Evolutionary conservation across 2,797 vertebrate species (phyloP).

Genomic region (Leptoclinus maculatus): DNA sequence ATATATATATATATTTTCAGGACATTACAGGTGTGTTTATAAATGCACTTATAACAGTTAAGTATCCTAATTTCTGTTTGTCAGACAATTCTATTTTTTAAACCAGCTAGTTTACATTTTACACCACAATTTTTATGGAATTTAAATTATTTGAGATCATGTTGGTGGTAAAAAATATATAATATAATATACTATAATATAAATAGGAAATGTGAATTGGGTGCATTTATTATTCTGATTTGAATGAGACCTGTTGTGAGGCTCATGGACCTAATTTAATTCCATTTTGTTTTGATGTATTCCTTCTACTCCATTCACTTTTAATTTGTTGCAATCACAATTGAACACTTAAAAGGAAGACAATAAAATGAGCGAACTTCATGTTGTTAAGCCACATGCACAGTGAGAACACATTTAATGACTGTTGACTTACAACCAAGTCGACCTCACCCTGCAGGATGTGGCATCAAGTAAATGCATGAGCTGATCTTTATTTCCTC

Average conservation of each 20-base stretch:
- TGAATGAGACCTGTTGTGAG: not conserved
- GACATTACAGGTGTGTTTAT: not conserved
- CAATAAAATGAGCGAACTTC: not conserved
- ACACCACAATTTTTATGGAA: not conserved
- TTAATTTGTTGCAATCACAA: not conserved
- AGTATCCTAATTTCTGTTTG: not conserved
- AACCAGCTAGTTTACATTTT: not conserved
- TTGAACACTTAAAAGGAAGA: not conserved
- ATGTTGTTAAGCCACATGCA: not conserved
- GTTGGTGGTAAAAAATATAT: not conserved
- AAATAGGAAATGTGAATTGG: not conserved
- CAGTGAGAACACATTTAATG: not conserved
- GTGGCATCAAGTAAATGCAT: constrained; percentile 17
- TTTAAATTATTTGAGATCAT: constrained; percentile 4
- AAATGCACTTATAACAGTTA: not conserved
- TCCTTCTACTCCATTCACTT: not conserved
- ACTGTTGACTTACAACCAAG: constrained; percentile 18
- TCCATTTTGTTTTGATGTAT: not conserved
- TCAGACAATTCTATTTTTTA: not conserved
- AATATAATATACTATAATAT: not conserved
- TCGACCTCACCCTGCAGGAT: constrained; percentile 22
- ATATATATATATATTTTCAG: not conserved
- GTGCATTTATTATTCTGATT: not conserved
- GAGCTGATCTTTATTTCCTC: not conserved
- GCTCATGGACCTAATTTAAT: not conserved